phyloP scores from a whole-genome alignment of 2,888 invertebrate genomes.

The Idaea aversata region DNA sequence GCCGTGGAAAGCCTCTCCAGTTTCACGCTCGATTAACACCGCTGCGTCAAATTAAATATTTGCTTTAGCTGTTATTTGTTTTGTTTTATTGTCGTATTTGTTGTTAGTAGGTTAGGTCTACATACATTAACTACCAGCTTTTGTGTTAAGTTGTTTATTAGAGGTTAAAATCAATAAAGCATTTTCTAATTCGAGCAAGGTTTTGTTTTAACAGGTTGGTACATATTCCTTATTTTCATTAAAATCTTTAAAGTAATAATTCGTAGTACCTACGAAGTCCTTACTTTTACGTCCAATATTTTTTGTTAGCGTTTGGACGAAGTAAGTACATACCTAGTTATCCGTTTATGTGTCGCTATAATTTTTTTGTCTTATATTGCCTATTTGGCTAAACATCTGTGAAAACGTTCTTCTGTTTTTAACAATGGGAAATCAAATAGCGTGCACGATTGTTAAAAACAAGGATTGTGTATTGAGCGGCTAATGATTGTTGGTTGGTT shows the following conservation, averaged over 20 bases:
- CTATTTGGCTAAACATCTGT: constrained; percentile 10
- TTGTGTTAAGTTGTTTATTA: not conserved
- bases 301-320: not conserved
- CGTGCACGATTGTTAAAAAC: constrained; percentile 49
- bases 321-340: no score
- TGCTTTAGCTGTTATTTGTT: constrained; percentile 22
- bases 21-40: constrained; percentile 18
- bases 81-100: not conserved
- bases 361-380: no score
- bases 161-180: no score
- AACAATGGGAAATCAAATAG: constrained; percentile 41
- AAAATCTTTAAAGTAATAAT: not conserved
- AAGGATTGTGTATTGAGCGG: constrained; percentile 43
- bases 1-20: constrained; percentile 19
- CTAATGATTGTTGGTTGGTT: constrained; percentile 39
- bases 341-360: no score
- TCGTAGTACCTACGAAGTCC: not conserved
- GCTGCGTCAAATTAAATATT: constrained; percentile 26
- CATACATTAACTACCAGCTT: not conserved
- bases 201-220: not conserved
- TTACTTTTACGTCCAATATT: not conserved
- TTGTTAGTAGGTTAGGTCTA: not conserved
- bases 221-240: not conserved
- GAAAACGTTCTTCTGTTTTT: constrained; percentile 21
- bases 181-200: no score